A percentile compares a stretch with the other conserved stretches of the same genome.
Evolutionary conservation across 2,888 invertebrate genomes (phyloP).

Genomic region (Chrysolina oricalcia): DNA sequence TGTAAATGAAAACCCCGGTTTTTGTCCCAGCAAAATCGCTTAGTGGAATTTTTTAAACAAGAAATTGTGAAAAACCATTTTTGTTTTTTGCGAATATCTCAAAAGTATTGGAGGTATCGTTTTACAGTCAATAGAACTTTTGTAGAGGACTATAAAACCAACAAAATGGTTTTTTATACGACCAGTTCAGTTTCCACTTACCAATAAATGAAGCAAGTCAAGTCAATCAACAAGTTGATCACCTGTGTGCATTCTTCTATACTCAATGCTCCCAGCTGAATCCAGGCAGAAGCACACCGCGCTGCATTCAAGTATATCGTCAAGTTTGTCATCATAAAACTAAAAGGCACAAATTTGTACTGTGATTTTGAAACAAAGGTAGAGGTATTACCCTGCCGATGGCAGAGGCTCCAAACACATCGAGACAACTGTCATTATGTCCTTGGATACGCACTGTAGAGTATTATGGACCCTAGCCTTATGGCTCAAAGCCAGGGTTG

Average conservation of each 20-base stretch:
- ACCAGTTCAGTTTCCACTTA: slow-evolving; percentile 55
- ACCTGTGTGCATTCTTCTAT: slow-evolving; percentile 68
- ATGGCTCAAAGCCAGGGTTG: slow-evolving; percentile 66
- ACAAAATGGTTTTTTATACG: too few relatives aligned
- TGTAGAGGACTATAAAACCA: too few relatives aligned
- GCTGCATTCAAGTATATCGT: slow-evolving; percentile 75
- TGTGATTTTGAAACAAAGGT: not conserved
- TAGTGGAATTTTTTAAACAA: too few relatives aligned
- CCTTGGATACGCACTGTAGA: slow-evolving; percentile 70
- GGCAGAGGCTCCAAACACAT: slow-evolving; percentile 70
- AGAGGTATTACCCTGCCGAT: slow-evolving; percentile 61
- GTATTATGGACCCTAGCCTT: slow-evolving; percentile 67
- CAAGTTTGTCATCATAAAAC: slow-evolving; percentile 71
- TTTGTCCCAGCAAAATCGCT: too few relatives aligned
- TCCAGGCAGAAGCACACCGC: slow-evolving; percentile 78
- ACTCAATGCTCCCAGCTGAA: slow-evolving; percentile 74
- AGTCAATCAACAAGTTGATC: slow-evolving; percentile 67
- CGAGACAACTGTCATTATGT: slow-evolving; percentile 70
- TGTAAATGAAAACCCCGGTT: too few relatives aligned
- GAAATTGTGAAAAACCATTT: too few relatives aligned
- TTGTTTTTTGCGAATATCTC: too few relatives aligned
- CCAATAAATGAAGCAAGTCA: slow-evolving; percentile 71
- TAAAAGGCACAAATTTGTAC: slow-evolving; percentile 45
- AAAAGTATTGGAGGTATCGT: too few relatives aligned
- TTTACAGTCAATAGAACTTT: too few relatives aligned